Evolutionary conservation across 2,113 vertebrate species (phyloP), one percentile per base, ranked within the genome.

Genomic region (Synodontis membranacea): DNA sequence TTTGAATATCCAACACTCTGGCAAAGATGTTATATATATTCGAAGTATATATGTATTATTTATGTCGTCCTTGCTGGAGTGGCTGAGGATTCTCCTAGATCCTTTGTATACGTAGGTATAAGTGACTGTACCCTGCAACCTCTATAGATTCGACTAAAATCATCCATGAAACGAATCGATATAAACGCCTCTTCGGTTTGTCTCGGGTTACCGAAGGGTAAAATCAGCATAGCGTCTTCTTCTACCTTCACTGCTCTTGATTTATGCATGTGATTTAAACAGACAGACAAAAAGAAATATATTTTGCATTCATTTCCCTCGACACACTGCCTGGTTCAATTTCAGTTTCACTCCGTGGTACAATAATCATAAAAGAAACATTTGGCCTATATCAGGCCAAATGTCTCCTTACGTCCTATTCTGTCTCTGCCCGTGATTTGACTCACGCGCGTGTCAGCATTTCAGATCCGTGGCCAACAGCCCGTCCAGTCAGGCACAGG

Each of bases 91-190:
- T 37, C 1, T 31, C 21, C 31, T 68, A 19, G 11, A 11, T 78
- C 4, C 2, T 4, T 25, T 37, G 76, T 14, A 5, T 56, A 6
- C 15, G 21, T 56, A 31, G 17, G 28, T 21, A 10, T 79, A 28
- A 25, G 76, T 3, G 21, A 0, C 19, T 80, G 52, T 14, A 5
- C 6, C 15, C 34, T 39, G 31, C 50, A 1, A 56, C 21, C 31
- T 58, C 19, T 14, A 34, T 2, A 52, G 17, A 31, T 25, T 56
- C 2, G 21, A 1, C 14, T 39, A 80, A 80, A 56, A 54, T 39
- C 52, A 80, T 56, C 21, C 78, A 25, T 80, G 78, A 80, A 80
- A 58, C 39, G 52, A 80, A 39, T 56, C 34, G 14, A 58, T 58
- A 37, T 56, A 6, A 80, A 80, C 34, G 21, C 23, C 19, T 56